Conservation (phyloP, 1,140 invertebrate genomes). For the Cyphomyrmex costatus region DNA sequence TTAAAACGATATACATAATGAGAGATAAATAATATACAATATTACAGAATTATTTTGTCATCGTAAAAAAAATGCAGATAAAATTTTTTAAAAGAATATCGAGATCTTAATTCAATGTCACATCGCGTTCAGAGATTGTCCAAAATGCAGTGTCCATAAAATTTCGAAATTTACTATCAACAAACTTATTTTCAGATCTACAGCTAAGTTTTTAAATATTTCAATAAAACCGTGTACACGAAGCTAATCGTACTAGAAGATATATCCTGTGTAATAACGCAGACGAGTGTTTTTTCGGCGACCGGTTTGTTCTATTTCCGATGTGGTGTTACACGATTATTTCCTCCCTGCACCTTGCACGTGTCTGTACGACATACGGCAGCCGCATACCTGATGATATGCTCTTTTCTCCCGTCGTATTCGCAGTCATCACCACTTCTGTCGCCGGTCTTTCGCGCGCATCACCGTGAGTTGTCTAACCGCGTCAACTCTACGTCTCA, state of each 20-base stretch:
- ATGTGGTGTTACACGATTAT: conserved; percentile 31
- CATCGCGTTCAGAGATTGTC: no score
- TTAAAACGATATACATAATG: no score
- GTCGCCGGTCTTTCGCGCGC: conserved; percentile 55
- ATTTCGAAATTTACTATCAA: no score
- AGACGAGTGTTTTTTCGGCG: conserved; percentile 18
- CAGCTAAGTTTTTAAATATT: no score
- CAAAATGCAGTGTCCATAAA: no score
- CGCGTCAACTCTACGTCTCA: conserved; percentile 54
- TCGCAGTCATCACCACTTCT: conserved; percentile 53
- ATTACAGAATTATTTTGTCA: no score
- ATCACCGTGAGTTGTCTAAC: conserved; percentile 65
- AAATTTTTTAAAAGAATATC: no score
- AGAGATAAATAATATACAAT: no score
- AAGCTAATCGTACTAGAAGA: background rate
- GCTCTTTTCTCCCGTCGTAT: conserved; percentile 51
- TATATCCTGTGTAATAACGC: background rate
- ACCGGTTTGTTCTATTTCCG: conserved; percentile 43
- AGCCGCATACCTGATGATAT: conserved; percentile 65
- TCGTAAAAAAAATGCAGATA: no score
- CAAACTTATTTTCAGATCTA: no score
- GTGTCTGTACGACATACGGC: conserved; percentile 58
- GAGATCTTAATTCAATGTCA: no score
- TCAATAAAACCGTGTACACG: no score
- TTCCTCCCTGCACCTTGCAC: conserved; percentile 16